Evolutionary conservation across 1,140 invertebrate species (phyloP).

Genomic region (Drosophila kikkawai): DNA sequence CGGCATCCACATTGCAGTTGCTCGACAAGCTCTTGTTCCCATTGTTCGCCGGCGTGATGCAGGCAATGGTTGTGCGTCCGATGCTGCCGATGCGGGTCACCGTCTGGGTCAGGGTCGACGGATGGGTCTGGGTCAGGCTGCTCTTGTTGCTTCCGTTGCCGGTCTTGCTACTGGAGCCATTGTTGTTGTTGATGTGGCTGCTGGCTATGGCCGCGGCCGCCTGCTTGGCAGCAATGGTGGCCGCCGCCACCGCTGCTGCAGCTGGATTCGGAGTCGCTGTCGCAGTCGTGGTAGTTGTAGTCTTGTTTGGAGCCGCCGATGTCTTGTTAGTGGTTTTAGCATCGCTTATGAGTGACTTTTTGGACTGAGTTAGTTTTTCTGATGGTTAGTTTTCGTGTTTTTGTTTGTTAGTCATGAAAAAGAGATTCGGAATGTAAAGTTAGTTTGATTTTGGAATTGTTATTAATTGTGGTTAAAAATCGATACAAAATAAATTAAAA

Average conservation of each 20-base stretch:
- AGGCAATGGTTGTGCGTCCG: slow-evolving; percentile 80
- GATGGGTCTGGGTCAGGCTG: background rate
- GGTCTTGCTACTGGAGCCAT: background rate
- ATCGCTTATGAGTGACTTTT: slow-evolving; percentile 60
- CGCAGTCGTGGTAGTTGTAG: slow-evolving; percentile 16
- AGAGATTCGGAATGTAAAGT: slow-evolving; percentile 55
- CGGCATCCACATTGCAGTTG: slow-evolving; percentile 78
- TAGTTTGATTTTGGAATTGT: slow-evolving; percentile 42
- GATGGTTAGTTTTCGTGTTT: slow-evolving; percentile 46
- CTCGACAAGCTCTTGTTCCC: slow-evolving; percentile 55
- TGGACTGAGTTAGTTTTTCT: slow-evolving; percentile 76
- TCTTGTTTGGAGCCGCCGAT: slow-evolving; percentile 32
- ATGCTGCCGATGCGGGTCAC: slow-evolving; percentile 80
- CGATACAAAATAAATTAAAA: background rate
- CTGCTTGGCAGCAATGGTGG: slow-evolving; percentile 18
- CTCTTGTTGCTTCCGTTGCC: slow-evolving; percentile 7
- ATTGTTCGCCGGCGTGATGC: slow-evolving; percentile 67
- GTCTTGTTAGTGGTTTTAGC: slow-evolving; percentile 73
- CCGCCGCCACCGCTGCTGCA: slow-evolving; percentile 18
- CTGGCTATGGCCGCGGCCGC: slow-evolving; percentile 33
- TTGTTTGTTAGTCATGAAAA: slow-evolving; percentile 61
- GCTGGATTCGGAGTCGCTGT: slow-evolving; percentile 4
- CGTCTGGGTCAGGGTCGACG: slow-evolving; percentile 63
- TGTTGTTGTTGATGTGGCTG: slow-evolving; percentile 49
- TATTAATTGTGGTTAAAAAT: slow-evolving; percentile 6